Base-by-base conservation (phyloP, 2,797 vertebrate species). In the Falco rusticolus region DNA sequence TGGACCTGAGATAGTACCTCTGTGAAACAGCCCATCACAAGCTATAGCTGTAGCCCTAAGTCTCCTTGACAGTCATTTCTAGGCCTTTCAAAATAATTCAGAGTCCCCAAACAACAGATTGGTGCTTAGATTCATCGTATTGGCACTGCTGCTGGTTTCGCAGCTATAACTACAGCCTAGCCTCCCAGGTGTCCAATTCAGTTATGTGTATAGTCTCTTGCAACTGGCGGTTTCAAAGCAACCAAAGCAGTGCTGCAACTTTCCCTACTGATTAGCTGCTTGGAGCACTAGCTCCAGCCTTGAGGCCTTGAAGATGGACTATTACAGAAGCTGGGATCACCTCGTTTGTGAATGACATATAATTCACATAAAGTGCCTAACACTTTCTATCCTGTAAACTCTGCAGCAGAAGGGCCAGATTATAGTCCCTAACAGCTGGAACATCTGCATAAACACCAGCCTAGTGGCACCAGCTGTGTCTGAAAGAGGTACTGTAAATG, bases 161-260 rank as follows among this genome's bases (percentile, higher is more conserved):
- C 85, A 93, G 93, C 93, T 84, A 43, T 86, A 92, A 91, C 87
- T 92, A 45, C 87, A 89, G 59, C 33, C 61, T 79, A 91, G 9
- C 71, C 61, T 96, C 91, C 96, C 96, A 94, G 87, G 93, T 96
- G 94, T 74, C 91, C 89, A 83, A 87, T 96, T 89, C 93, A 85
- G 51, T 89, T 92, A 71, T 14, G 65, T 59, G 41, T 43, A 37
- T 21, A 87, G 84, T 65, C 53, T 87, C 82, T 71, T 68, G 64
- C 78, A 89, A 90, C 81, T 54, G 65, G 47, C 26, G 1, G 43
- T 63, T 80, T 89, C 84, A 76, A 86, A 95, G 59, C 76, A 91
- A 54, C 29, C 26, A 86, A 69, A 84, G 25, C 20, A 47, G 41
- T 87, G 68, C 69, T 89, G 69, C 56, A 84, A 53, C 71, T 57